Base-by-base conservation (phyloP, 2,888 invertebrate genomes). In the Eristalis tenax region DNA sequence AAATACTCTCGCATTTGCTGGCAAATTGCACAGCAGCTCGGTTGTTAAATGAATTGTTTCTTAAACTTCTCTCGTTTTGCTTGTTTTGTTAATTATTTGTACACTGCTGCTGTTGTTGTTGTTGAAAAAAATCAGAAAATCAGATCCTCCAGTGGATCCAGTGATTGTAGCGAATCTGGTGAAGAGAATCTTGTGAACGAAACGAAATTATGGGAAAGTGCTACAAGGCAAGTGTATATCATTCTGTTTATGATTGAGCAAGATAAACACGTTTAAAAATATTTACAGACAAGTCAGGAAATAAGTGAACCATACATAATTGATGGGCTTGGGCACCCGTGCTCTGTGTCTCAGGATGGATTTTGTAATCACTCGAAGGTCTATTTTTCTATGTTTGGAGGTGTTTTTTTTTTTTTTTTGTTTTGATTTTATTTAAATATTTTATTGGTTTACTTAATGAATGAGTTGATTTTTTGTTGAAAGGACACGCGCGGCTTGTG, bases 161-260 rank as follows among this genome's bases (percentile, higher is more conserved):
- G 50, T 18, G 50, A 50, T 18, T 18, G 18, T 18, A 18, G 50
- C 18, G 18, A 50, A 18, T 50, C 50, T 50, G 3, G 15, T 50
- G 43, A n/a, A 35, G 43, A 50, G 43, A 15, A 43, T 4, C 43
- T 38, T 70, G 35, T 70, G 69, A 70, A 26, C 32, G 32, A 32
- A 32, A 32, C 32, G 15, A 32, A 59, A 57, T 18, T 50, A 70
- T 73, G 73, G 73, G 26, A 28, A 73, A 63, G 22, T 73, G 40
- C 18, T 63, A 18, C 15, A 63, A 28, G 73, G 73, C 50, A 50
- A 50, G 50, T 50, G 50, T 50, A 50, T 8, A 50, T 18, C 5
- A 50, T 50, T 50, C 50, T 18, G 50, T 50, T 50, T 50, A 50
- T 50, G 50, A 50, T 50, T 50, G 50, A 18, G 50, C 50, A 50